phyloP scores from a whole-genome alignment of 2,113 vertebrate genomes.

The Rhabdomys dilectus region DNA sequence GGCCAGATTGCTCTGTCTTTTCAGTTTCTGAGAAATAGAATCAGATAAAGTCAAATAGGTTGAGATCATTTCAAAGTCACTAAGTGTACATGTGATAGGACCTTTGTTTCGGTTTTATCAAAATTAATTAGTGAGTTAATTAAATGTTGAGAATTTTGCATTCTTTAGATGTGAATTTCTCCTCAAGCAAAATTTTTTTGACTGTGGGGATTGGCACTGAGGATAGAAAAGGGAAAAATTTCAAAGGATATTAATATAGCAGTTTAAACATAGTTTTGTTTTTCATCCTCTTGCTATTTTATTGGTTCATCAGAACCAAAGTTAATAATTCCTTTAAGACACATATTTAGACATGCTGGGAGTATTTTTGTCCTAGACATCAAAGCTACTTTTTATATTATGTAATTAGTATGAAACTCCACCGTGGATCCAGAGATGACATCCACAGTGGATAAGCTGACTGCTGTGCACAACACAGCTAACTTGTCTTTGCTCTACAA shows the following conservation, averaged over 20 bases:
- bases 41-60: not conserved
- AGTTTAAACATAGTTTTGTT: not conserved
- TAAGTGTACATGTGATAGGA: not conserved
- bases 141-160: not conserved
- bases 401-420: not conserved
- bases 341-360: not conserved
- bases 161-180: not conserved
- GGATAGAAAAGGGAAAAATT: not conserved
- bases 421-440: not conserved
- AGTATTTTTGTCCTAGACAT: not conserved
- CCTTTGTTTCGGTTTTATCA: not conserved
- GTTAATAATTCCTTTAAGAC: not conserved
- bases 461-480: not conserved
- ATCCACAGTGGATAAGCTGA: not conserved
- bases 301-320: not conserved
- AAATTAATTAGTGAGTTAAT: not conserved
- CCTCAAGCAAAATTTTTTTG: constrained; percentile 4
- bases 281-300: not conserved
- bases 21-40: not conserved
- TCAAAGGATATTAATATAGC: not conserved
- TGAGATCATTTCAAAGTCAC: not conserved
- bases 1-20: not conserved
- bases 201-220: not conserved
- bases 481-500: not conserved
- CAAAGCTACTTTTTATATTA: constrained; percentile 15